Evolutionary conservation across 2,797 vertebrate genomes (phyloP).

Genomic region (Buceros bicornis): DNA sequence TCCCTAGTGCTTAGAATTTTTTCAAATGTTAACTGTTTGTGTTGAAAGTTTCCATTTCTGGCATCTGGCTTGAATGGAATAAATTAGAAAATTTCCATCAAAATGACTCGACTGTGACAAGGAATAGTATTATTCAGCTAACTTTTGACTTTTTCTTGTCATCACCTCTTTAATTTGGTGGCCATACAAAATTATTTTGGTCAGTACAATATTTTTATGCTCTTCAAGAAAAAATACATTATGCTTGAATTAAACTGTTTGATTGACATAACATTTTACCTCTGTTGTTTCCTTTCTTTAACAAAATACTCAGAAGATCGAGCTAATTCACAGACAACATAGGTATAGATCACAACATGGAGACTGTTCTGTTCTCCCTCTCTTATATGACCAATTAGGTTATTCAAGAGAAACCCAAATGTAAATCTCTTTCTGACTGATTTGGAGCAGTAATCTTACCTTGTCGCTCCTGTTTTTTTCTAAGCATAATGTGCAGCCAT

Average conservation of each 20-base stretch:
- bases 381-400: neutral
- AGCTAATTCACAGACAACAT: neutral
- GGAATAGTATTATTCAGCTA: neutral
- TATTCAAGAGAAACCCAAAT: neutral
- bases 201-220: neutral
- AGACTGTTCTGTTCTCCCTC: neutral
- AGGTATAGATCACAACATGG: neutral
- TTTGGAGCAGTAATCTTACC: neutral
- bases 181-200: neutral
- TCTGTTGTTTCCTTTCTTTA: neutral
- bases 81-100: neutral
- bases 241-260: neutral
- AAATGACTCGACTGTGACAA: neutral
- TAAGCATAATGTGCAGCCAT: neutral
- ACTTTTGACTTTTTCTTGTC: neutral
- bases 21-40: neutral
- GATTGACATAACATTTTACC: neutral
- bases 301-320: neutral
- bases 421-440: neutral
- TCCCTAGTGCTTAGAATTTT: neutral
- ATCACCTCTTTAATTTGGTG: neutral
- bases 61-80: neutral
- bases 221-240: neutral
- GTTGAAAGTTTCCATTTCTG: slow-evolving; percentile 19
- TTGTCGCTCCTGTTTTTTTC: neutral